A percentile compares a stretch with the other conserved stretches of the same genome.
Conservation (phyloP, 2,113 vertebrate species). For the Colistium nudipinnis region DNA sequence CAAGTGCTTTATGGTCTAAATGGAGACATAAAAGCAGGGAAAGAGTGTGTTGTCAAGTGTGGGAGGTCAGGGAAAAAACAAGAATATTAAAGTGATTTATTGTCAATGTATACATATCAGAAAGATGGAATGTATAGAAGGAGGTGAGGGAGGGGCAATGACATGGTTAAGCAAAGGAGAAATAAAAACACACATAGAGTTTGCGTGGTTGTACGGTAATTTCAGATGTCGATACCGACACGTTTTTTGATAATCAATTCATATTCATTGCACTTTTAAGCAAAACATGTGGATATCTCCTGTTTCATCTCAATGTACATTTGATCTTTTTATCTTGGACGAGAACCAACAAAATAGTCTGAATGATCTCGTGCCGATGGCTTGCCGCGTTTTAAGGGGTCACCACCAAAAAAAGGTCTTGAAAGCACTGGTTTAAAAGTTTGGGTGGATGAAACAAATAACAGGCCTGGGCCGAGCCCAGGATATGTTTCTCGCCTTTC, state of each 20-base stretch:
- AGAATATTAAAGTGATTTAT: too few species aligned
- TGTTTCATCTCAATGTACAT: too few species aligned
- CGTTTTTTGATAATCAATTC: background rate
- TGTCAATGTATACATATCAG: background rate
- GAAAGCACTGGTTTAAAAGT: background rate
- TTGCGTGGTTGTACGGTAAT: too few species aligned
- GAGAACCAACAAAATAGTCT: background rate
- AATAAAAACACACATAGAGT: too few species aligned
- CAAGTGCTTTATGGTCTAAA: slow-evolving; percentile 92
- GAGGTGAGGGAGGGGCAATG: too few species aligned
- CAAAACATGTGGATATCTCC: background rate
- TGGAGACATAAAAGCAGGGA: slow-evolving; percentile 16
- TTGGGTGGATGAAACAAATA: slow-evolving; percentile 14
- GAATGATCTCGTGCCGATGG: background rate
- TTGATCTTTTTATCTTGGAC: too few species aligned
- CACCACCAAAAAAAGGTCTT: background rate
- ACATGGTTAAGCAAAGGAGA: background rate
- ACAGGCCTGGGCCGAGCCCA: background rate
- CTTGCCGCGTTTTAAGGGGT: background rate
- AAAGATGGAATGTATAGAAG: too few species aligned
- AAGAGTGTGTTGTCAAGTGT: background rate
- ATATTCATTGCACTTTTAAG: background rate
- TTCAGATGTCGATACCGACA: too few species aligned
- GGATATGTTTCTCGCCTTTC: background rate
- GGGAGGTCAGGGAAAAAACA: background rate